A percentile compares a stretch with the other conserved stretches of the same genome.
Evolutionary conservation across 2,113 vertebrate species (phyloP).

Genomic region (Arothron firmamentum): DNA sequence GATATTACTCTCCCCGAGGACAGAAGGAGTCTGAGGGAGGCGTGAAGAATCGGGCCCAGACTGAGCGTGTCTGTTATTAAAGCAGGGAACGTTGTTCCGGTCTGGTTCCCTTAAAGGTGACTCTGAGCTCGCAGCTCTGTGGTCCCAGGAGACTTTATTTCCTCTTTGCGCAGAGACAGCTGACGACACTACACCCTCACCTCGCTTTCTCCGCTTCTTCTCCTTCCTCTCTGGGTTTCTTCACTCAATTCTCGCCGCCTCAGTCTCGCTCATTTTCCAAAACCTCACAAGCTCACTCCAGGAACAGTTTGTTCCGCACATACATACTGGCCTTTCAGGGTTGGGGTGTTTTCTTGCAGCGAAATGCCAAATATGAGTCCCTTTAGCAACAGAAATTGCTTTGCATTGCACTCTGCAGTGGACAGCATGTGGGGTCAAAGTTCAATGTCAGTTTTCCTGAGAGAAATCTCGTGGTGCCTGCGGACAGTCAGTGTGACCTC

Average conservation of each 20-base stretch:
- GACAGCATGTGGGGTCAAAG: too few species aligned
- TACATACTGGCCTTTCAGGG: not conserved
- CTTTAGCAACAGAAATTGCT: not conserved
- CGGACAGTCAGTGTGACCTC: not conserved
- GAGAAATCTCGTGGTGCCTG: not conserved
- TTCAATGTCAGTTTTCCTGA: not conserved
- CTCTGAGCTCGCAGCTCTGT: conserved; percentile 57
- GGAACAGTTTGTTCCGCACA: conserved; percentile 19
- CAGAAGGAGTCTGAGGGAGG: conserved; percentile 46
- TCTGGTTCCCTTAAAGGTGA: conserved; percentile 55
- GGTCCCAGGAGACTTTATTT: conserved; percentile 38
- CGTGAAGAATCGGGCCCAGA: conserved; percentile 62
- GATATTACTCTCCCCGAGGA: conserved; percentile 55
- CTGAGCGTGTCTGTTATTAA: conserved; percentile 50
- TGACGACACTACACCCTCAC: conserved; percentile 44
- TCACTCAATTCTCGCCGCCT: conserved; percentile 10
- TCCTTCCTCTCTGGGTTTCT: conserved; percentile 7
- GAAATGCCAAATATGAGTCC: not conserved
- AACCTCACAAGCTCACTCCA: conserved; percentile 3
- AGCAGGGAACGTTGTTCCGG: conserved; percentile 60
- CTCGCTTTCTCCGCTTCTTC: conserved; percentile 19
- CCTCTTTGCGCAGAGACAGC: conserved; percentile 26
- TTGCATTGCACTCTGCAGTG: not conserved
- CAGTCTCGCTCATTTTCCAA: conserved; percentile 21
- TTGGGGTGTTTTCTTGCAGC: not conserved